phyloP scores from a whole-genome alignment of 2,797 vertebrate genomes.

The Falco naumanni region DNA sequence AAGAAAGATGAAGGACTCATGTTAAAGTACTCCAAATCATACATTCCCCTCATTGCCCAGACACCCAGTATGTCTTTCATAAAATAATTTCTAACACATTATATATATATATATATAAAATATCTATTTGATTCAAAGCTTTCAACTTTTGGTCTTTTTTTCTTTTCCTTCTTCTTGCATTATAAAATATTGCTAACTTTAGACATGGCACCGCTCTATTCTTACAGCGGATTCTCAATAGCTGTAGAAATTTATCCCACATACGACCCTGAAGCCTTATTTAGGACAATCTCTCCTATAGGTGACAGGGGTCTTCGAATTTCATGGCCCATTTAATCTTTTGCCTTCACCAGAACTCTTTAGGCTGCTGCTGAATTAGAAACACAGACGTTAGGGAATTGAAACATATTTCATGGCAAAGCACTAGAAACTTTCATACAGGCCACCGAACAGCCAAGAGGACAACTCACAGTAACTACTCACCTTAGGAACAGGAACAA shows the following conservation, averaged over 20 bases:
- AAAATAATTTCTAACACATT: neutral
- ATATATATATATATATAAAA: neutral
- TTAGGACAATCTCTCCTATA: neutral
- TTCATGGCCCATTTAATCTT: neutral
- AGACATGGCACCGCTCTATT: neutral
- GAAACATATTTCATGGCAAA: neutral
- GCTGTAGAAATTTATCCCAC: neutral
- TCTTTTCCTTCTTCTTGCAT: neutral
- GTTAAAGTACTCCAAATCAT: neutral
- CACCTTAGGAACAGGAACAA: conserved; percentile 22
- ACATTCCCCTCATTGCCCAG: neutral
- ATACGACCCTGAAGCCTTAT: neutral
- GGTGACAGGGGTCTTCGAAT: neutral
- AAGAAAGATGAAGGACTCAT: neutral
- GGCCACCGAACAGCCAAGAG: neutral
- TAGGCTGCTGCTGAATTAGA: neutral
- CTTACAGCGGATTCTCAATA: neutral
- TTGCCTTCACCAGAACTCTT: neutral
- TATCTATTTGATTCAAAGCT: neutral
- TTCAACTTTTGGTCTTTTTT: neutral
- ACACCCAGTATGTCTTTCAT: neutral
- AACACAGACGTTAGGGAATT: neutral
- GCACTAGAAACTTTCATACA: neutral
- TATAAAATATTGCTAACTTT: neutral
- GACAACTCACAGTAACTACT: neutral